Evolutionary conservation across 2,113 vertebrate species (phyloP).

Genomic region (Hydrochoerus hydrochaeris): DNA sequence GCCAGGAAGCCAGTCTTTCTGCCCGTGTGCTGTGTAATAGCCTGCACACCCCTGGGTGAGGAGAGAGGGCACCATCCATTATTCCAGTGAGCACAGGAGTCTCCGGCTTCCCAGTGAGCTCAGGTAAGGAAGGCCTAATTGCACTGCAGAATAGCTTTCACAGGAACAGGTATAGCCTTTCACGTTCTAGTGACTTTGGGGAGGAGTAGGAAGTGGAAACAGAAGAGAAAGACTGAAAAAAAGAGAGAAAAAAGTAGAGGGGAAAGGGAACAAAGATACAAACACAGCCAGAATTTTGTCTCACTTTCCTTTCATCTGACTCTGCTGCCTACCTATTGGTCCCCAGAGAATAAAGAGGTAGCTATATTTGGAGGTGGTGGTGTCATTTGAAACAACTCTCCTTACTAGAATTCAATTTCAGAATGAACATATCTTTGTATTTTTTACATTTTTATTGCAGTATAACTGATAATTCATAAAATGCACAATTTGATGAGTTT

Average conservation of each 20-base stretch:
- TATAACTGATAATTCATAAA: neutral
- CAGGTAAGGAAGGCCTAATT: slow-evolving; percentile 71
- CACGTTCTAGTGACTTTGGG: slow-evolving; percentile 72
- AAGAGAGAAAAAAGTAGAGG: neutral
- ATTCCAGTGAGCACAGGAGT: slow-evolving; percentile 18
- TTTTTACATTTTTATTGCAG: neutral
- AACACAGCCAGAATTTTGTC: neutral
- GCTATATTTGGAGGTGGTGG: too few relatives aligned
- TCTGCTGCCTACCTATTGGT: neutral
- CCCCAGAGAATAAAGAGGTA: neutral
- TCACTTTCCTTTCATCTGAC: neutral
- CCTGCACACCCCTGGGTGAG: slow-evolving; percentile 46
- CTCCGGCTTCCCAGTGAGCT: slow-evolving; percentile 64
- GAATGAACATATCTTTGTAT: neutral
- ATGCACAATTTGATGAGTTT: neutral
- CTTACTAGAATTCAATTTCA: neutral
- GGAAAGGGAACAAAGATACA: neutral
- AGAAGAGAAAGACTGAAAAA: neutral
- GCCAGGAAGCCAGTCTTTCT: neutral
- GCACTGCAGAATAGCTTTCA: slow-evolving; percentile 65
- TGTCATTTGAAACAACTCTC: neutral
- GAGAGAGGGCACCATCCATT: slow-evolving; percentile 56
- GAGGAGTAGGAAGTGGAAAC: neutral
- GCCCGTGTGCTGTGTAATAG: neutral
- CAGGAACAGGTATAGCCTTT: slow-evolving; percentile 69